Evolutionary conservation across 1,140 invertebrate species (phyloP), one percentile per base, ranked within the genome.

Genomic region (Eumeta japonica): DNA sequence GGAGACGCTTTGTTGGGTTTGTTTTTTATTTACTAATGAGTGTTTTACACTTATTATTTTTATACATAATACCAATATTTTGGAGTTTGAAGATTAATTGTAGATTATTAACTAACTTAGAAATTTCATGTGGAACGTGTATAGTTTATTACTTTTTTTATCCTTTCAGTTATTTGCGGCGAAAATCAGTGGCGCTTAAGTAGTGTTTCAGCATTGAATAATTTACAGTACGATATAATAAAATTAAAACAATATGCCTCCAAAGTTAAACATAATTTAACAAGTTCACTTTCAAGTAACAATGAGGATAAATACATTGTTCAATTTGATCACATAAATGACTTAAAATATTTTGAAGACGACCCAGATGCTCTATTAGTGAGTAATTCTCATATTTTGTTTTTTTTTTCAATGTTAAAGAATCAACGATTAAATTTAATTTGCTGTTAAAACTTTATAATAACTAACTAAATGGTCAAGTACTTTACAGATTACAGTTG

Each of bases 221-320:
- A 68, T 28, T 56, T 76, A 39, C 49, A 67, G 17, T 72, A 62
- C 32, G 49, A 35, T 46, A 45, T 46, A 39, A 38, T 73, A 4
- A 75, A 70, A 54, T 37, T 76, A 14, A 77, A 76, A 44, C 64
- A 73, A 41, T 76, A 76, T 53, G 60, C 62, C 2, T 47, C 60
- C 0, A 67, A 64, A 50, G 59, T 76, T 31, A 56, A 58, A 35
- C 68, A 75, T 55, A 40, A 50, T 13, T 17, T 76, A n/a, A 55
- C 60, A 1, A 62, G 52, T 20, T 44, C 47, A 11, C 19, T 68
- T 10, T 36, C 52, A 29, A 43, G 42, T 10, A 58, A 53, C 34
- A 45, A 56, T 15, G 45, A 52, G 9, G 34, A 48, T 3, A 63
- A 66, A 40, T 70, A 58, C 40, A 46, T 38, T 13, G 66, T 68